Conservation (phyloP, 2,113 vertebrate species). For the Piprites chloris region DNA sequence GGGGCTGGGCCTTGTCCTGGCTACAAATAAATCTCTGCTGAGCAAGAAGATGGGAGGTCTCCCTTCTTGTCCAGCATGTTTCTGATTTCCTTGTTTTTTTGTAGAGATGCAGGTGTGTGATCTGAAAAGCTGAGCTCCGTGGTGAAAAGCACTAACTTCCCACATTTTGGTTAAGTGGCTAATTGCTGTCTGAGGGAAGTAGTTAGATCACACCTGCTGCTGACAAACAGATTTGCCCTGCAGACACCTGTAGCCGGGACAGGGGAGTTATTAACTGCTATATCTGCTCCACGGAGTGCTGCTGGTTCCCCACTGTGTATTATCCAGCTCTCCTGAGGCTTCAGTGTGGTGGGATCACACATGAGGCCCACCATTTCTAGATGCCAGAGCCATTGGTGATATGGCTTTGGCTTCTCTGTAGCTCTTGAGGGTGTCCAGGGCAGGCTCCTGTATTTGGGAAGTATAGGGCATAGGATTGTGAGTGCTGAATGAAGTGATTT, state of each 20-base stretch:
- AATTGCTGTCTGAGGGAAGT: background rate
- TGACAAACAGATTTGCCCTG: background rate
- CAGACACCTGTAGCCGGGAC: background rate
- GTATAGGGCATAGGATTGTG: background rate
- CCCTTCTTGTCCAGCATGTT: background rate
- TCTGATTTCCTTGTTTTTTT: background rate
- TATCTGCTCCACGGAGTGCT: background rate
- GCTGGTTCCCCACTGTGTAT: background rate
- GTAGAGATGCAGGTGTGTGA: background rate
- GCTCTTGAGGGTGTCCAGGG: background rate
- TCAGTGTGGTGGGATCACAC: background rate
- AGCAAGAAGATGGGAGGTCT: background rate
- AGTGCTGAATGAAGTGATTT: background rate
- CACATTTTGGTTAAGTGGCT: background rate
- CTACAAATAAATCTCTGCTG: background rate
- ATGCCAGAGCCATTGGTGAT: background rate
- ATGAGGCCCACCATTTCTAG: fast-evolving
- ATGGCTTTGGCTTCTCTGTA: background rate
- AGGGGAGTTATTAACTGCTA: background rate
- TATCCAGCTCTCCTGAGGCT: background rate
- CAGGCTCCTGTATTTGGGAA: background rate
- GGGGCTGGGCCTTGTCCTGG: background rate
- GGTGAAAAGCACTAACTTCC: background rate
- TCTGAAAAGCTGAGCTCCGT: background rate
- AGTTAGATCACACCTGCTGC: background rate